Evolutionary conservation across 2,888 invertebrate species (phyloP), one percentile per base, ranked within the genome.

Genomic region (Eupithecia centaureata): DNA sequence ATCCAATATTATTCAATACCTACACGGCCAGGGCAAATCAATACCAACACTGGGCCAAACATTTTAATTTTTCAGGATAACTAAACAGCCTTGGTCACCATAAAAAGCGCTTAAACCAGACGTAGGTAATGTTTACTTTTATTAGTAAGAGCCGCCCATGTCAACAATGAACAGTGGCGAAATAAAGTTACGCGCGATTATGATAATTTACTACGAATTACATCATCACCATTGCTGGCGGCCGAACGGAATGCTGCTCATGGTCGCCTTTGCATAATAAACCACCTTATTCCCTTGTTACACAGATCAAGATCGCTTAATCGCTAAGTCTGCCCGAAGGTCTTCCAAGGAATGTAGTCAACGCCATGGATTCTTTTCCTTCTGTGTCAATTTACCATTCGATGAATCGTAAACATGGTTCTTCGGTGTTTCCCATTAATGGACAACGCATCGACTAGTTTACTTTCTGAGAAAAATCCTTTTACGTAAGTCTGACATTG

Each of bases 181-280:
- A 69, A 73, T 73, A 70, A 57, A 67, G 64, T 74, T 65, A 63
- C 71, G 72, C 68, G 61, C 67, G 72, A 83, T 85, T 86, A 88
- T 84, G 85, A 76, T 87, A 88, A 90, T 88, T 87, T 87, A 89
- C 84, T 83, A 83, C 81, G 72, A 69, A 76, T 90, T 89, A 90
- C 86, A 86, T 90, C 91, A 86, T 88, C 91, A 87, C 70, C 77
- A 60, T 71, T 73, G 70, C 63, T 65, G 64, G n/a, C 60, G 68
- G 47, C 60, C 57, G 57, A 63, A 71, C 63, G 60, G 65, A 68
- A 63, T 56, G 52, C 13, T 63, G 56, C 35, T 63, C 65, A 32
- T 66, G 51, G 47, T 28, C 54, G 18, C 25, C 56, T 64, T 42
- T 56, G 42, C 61, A 66, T 52, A 60, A 54, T 54, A 30, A 42